phyloP scores from a whole-genome alignment of 2,113 vertebrate species.

The Bothrops jararaca region DNA sequence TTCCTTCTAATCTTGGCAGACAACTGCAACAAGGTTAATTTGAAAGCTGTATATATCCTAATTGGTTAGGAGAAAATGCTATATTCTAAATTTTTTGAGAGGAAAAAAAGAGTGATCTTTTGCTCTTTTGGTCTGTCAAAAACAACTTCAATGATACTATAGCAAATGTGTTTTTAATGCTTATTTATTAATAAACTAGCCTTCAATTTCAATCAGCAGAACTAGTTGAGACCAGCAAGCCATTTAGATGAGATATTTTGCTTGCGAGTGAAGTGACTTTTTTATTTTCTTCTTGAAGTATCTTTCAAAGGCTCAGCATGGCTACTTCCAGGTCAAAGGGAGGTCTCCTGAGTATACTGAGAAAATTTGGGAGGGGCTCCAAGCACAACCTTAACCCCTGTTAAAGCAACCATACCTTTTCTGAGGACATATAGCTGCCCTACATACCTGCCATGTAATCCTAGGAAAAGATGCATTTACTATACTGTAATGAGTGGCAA shows the following conservation, averaged over 20 bases:
- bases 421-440: neutral
- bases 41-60: neutral
- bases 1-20: neutral
- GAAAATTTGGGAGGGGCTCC: neutral
- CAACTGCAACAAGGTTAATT: neutral
- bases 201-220: neutral
- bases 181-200: neutral
- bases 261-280: neutral
- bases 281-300: neutral
- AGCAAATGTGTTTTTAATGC: neutral
- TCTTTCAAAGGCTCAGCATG: neutral
- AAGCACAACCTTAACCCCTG: neutral
- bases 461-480: neutral
- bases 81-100: neutral
- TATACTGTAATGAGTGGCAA: neutral
- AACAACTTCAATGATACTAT: neutral
- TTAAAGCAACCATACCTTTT: neutral
- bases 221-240: neutral
- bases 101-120: neutral
- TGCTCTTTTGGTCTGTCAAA: neutral
- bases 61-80: neutral
- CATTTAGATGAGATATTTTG: neutral
- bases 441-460: neutral
- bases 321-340: neutral
- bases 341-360: neutral